Evolutionary conservation across 2,113 vertebrate genomes (phyloP).

Genomic region (Grallaria varia): DNA sequence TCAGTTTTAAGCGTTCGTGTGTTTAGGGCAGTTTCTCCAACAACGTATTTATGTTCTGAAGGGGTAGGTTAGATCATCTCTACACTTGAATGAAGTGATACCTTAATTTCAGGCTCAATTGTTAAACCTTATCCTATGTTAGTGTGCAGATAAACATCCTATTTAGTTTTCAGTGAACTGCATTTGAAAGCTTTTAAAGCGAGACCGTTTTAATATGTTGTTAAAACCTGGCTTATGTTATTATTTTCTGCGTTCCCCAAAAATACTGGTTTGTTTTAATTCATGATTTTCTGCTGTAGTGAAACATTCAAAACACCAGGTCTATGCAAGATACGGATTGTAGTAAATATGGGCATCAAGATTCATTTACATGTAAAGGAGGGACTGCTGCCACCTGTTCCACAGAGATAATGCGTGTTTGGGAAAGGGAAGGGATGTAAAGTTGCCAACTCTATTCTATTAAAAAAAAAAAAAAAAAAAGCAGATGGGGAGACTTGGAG

Average conservation of each 20-base stretch:
- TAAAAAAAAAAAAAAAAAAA: constrained; percentile 18
- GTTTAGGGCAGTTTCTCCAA: neutral
- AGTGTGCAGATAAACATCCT: neutral
- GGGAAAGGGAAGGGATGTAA: constrained; percentile 55
- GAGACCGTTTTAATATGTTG: neutral
- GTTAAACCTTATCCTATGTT: neutral
- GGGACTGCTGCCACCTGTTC: constrained; percentile 69
- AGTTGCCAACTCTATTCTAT: constrained; percentile 64
- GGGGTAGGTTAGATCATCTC: neutral
- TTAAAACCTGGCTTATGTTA: neutral
- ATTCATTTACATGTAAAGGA: constrained; percentile 69
- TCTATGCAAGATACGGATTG: neutral
- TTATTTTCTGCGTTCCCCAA: constrained; percentile 4
- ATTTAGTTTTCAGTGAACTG: neutral
- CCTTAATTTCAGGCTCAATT: neutral
- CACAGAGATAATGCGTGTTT: constrained; percentile 68
- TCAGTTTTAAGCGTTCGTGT: neutral
- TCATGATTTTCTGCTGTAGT: neutral
- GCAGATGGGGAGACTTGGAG: constrained; percentile 51
- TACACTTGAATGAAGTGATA: neutral
- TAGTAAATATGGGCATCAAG: constrained; percentile 44
- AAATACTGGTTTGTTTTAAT: neutral
- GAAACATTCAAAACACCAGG: constrained; percentile 14
- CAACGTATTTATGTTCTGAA: neutral
- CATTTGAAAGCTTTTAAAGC: neutral